Evolutionary conservation across 2,888 invertebrate species (phyloP).

Genomic region (Synanthedon vespiformis): DNA sequence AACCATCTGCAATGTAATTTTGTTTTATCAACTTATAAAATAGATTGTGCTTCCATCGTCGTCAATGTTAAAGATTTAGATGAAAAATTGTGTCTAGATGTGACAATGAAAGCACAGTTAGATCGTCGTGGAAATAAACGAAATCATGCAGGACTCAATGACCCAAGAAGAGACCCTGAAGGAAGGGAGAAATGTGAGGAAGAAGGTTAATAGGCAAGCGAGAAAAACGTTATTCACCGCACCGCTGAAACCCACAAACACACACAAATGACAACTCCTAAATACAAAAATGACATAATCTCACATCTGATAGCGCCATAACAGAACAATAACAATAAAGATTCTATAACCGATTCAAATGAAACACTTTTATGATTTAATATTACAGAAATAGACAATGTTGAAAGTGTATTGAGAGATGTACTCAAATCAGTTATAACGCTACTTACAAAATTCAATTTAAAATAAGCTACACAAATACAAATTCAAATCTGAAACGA

Average conservation of each 20-base stretch:
- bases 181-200: constrained; percentile 42
- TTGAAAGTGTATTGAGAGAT: too few species aligned
- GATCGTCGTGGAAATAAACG: constrained; percentile 62
- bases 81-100: constrained; percentile 6
- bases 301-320: constrained; percentile 43
- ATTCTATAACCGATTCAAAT: too few species aligned
- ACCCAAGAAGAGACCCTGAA: constrained; percentile 40
- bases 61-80: constrained; percentile 1
- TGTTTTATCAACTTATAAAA: constrained; percentile 13
- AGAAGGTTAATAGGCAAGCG: constrained; percentile 64
- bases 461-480: constrained; percentile 63
- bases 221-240: constrained; percentile 64
- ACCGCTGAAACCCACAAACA: constrained; percentile 64
- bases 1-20: constrained; percentile 19
- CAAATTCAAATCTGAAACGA: constrained; percentile 63
- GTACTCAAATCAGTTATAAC: constrained; percentile 24
- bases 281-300: constrained; percentile 54
- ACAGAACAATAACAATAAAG: constrained; percentile 6
- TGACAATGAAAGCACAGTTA: constrained; percentile 49
- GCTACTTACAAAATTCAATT: constrained; percentile 52
- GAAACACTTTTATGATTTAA: too few species aligned
- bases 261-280: constrained; percentile 64
- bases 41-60: constrained; percentile 41
- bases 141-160: constrained; percentile 50
- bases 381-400: neutral